Evolutionary conservation across 2,113 vertebrate genomes (phyloP).

Genomic region (Mesitornis unicolor): DNA sequence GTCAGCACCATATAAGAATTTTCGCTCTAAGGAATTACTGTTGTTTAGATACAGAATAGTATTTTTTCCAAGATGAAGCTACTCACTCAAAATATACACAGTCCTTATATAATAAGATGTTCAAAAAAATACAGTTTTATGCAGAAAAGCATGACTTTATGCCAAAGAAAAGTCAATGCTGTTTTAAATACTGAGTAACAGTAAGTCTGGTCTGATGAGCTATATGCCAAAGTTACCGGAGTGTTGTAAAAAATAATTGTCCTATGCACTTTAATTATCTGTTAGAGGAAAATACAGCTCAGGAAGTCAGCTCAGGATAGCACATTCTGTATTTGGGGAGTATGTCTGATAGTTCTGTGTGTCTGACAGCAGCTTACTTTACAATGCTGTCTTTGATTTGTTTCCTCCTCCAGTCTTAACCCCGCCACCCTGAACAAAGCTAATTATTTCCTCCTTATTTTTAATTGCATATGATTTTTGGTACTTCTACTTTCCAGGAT

Average conservation of each 20-base stretch:
- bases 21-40: neutral
- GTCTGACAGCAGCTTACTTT: neutral
- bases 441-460: neutral
- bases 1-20: neutral
- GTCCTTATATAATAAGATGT: neutral
- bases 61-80: neutral
- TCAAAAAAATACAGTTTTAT: neutral
- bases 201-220: neutral
- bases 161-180: neutral
- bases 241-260: neutral
- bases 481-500: neutral
- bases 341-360: neutral
- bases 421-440: accelerated
- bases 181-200: neutral
- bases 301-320: neutral
- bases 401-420: neutral
- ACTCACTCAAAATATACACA: neutral
- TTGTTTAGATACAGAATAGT: neutral
- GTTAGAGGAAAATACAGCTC: neutral
- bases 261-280: neutral
- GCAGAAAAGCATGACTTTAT: neutral
- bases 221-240: neutral
- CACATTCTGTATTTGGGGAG: neutral
- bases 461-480: neutral
- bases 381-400: neutral